Evolutionary conservation across 2,888 invertebrate genomes (phyloP).

Genomic region (Mythimna pallens): DNA sequence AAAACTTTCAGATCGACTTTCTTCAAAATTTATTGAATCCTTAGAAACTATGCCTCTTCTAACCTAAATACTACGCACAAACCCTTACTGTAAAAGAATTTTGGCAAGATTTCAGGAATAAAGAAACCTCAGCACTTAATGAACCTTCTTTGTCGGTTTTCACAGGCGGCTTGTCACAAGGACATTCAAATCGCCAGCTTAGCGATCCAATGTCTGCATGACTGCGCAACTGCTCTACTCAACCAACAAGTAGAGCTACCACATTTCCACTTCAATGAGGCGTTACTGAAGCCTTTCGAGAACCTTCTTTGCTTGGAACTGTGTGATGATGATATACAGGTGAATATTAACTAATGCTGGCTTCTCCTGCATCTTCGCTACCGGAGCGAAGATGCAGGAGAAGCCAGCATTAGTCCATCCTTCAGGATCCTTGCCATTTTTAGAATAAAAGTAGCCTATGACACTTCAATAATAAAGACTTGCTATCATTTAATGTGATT

Average conservation of each 20-base stretch:
- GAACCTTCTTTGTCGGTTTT: not conserved
- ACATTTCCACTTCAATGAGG: slow-evolving; percentile 99
- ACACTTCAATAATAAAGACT: too few relatives aligned
- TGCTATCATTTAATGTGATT: not conserved
- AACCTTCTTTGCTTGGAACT: slow-evolving; percentile 97
- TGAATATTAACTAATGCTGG: slow-evolving; percentile 67
- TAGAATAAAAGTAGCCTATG: not conserved
- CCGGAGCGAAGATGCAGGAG: too few relatives aligned
- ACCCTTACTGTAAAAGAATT: too few relatives aligned
- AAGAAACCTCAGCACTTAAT: not conserved
- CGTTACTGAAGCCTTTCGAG: slow-evolving; percentile 98
- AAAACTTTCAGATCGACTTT: too few relatives aligned
- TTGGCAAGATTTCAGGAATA: too few relatives aligned
- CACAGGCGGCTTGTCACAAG: slow-evolving; percentile 96
- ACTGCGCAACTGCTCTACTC: slow-evolving; percentile 96
- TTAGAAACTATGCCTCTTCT: too few relatives aligned
- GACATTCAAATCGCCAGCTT: slow-evolving; percentile 97
- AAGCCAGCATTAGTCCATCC: not conserved
- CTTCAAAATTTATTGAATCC: too few relatives aligned
- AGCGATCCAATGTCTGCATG: slow-evolving; percentile 97
- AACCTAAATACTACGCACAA: too few relatives aligned
- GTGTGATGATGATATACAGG: slow-evolving; percentile 98
- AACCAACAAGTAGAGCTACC: slow-evolving; percentile 97
- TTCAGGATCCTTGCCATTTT: not conserved
- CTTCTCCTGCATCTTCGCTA: not conserved